These are phyloP conservation scores for Drosophila atroscutellata DNA, from an alignment of 2,888 invertebrate genomes.

Conservation along the genomic window DNA sequence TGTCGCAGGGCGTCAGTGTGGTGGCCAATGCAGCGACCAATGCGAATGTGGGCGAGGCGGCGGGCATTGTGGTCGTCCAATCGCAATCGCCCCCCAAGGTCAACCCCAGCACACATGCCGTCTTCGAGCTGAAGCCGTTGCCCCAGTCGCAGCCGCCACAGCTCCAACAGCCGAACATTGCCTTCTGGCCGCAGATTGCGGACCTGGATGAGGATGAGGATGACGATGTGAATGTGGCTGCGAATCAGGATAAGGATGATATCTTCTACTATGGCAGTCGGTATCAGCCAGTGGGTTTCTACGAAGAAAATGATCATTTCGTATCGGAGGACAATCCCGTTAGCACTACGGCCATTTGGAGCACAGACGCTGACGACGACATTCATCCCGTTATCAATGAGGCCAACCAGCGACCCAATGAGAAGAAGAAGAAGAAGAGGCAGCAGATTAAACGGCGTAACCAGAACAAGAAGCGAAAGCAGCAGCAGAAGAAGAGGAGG, in stretches of 20 bases:
- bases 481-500: constrained; percentile 28
- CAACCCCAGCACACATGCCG: constrained; percentile 80
- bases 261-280: constrained; percentile 43
- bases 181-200: constrained; percentile 37
- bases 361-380: constrained; percentile 59
- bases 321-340: constrained; percentile 56
- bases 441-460: constrained; percentile 22
- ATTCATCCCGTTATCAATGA: constrained; percentile 51
- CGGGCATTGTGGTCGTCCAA: constrained; percentile 73
- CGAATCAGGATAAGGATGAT: constrained; percentile 26
- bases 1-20: constrained; percentile 62
- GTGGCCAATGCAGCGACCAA: constrained; percentile 53
- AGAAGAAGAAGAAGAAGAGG: constrained; percentile 35
- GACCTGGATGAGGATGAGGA: constrained; percentile 14
- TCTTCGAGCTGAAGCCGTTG: constrained; percentile 77
- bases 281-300: constrained; percentile 39
- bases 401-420: constrained; percentile 34
- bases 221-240: constrained; percentile 13
- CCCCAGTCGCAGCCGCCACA: constrained; percentile 18
- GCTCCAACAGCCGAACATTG: not conserved
- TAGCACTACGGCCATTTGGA: constrained; percentile 69
- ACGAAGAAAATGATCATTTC: constrained; percentile 51
- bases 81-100: constrained; percentile 77
- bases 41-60: constrained; percentile 62
- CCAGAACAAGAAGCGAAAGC: constrained; percentile 26